Evolutionary conservation across 2,113 vertebrate species (phyloP), one percentile per base, ranked within the genome.

Genomic region (Noctilio leporinus): DNA sequence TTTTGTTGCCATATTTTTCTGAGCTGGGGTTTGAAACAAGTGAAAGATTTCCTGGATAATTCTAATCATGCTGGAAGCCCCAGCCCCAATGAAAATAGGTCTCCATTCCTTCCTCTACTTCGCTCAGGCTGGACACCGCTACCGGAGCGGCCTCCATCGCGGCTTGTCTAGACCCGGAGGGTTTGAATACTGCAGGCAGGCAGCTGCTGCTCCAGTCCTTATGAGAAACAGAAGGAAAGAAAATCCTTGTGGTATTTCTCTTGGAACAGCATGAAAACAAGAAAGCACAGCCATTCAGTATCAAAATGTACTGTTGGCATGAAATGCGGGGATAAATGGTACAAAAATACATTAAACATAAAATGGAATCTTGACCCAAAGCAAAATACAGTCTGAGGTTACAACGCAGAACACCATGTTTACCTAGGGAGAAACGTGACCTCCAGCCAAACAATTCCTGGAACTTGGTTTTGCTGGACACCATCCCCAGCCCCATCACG

Each of bases 221-320:
- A 96, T 86, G 95, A 98, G 96, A 97, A 98, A 95, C 92, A 98
- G 97, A 93, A 96, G 96, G 96, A 97, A 96, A 97, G 88, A 97
- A 98, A 98, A 96, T 59, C 67, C 38, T 77, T 96, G 97, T 93
- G 98, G 96, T 98, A 97, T 98, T 98, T 97, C 95, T 98, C 93
- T 98, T 98, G 98, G 98, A 98, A 97, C 73, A 93, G 92, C 84
- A 97, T 96, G 76, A 98, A 98, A 98, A 97, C 51, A 92, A 62
- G 4, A 0, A 96, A 96, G 72, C 65, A 83, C 96, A 98, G 83
- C 85, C 81, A 97, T 93, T 95, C 94, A 96, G 94, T 91, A 97
- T 97, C 96, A 97, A 97, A 98, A 97, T 49, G 92, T 92, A 93
- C 86, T 85, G 28, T 0, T 88, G 96, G 96, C 77, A 95, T 93